Evolutionary conservation across 2,888 invertebrate genomes (phyloP).

Genomic region (Ephialtes manifestator): DNA sequence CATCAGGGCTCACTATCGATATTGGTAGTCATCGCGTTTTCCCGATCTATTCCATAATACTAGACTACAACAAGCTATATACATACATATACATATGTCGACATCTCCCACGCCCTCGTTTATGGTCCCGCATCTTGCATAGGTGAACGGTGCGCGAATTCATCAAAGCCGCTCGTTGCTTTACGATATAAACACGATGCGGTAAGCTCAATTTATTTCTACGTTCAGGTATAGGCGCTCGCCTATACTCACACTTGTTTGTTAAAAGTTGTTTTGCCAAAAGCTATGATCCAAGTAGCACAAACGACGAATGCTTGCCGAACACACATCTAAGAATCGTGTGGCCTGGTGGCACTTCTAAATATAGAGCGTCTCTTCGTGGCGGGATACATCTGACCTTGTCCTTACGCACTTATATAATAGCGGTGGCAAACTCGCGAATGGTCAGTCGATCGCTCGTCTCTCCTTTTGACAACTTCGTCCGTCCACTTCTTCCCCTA

Average conservation of each 20-base stretch:
- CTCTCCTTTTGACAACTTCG: slow-evolving; percentile 63
- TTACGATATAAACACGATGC: slow-evolving; percentile 12
- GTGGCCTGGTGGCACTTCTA: slow-evolving; percentile 73
- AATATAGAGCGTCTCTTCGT: slow-evolving; percentile 79
- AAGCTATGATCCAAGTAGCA: slow-evolving; percentile 58
- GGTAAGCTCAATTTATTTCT: slow-evolving; percentile 30
- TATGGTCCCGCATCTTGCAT: not conserved
- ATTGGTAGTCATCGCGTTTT: slow-evolving; percentile 4
- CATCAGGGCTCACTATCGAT: slow-evolving; percentile 6
- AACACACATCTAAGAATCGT: slow-evolving; percentile 4
- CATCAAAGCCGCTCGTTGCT: slow-evolving; percentile 10
- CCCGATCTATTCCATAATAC: not conserved
- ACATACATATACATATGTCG: not conserved
- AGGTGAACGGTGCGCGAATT: not conserved
- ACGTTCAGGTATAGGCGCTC: not conserved
- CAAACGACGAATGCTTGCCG: slow-evolving; percentile 7
- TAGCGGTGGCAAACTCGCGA: slow-evolving; percentile 76
- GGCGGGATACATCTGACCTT: slow-evolving; percentile 80
- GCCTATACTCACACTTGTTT: slow-evolving; percentile 13
- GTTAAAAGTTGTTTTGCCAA: slow-evolving; percentile 73
- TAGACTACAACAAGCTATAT: not conserved
- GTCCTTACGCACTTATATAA: slow-evolving; percentile 83
- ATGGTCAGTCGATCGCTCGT: slow-evolving; percentile 71
- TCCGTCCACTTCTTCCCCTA: slow-evolving; percentile 12
- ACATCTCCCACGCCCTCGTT: slow-evolving; percentile 18